Evolutionary conservation across 1,140 invertebrate genomes (phyloP).

Genomic region (Eupristina koningsbergeri): DNA sequence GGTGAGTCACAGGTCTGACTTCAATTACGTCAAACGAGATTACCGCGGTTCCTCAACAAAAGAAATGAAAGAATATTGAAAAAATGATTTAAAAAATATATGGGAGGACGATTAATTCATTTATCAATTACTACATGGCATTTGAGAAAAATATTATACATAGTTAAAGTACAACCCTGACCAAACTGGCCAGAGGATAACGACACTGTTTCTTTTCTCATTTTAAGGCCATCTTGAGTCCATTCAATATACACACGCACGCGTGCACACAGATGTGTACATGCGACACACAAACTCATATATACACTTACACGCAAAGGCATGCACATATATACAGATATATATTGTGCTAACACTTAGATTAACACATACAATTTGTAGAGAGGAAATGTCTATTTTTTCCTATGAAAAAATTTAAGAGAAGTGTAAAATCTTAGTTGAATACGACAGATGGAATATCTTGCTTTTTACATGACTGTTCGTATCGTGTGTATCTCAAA

Average conservation of each 20-base stretch:
- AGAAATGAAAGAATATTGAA: constrained; percentile 30
- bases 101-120: constrained; percentile 1
- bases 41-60: constrained; percentile 21
- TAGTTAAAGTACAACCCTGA: constrained; percentile 33
- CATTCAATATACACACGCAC: not conserved
- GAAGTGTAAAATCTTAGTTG: constrained; percentile 6
- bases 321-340: not conserved
- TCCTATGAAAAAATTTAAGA: not conserved
- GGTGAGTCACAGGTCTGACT: constrained; percentile 46
- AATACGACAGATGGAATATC: constrained; percentile 29
- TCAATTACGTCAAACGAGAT: constrained; percentile 33
- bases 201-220: constrained; percentile 4
- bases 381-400: constrained; percentile 19
- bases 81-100: constrained; percentile 15
- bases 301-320: not conserved
- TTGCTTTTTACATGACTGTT: constrained; percentile 36
- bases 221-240: not conserved
- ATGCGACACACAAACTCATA: not conserved
- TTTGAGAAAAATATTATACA: constrained; percentile 34
- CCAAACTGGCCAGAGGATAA: not conserved
- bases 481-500: constrained; percentile 42
- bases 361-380: constrained; percentile 19
- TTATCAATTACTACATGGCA: not conserved
- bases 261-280: not conserved
- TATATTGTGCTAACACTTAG: constrained; percentile 26